These are phyloP conservation scores for Himalopsyche tibetana DNA, from an alignment of 2,888 invertebrate species.

Conservation along the genomic window DNA sequence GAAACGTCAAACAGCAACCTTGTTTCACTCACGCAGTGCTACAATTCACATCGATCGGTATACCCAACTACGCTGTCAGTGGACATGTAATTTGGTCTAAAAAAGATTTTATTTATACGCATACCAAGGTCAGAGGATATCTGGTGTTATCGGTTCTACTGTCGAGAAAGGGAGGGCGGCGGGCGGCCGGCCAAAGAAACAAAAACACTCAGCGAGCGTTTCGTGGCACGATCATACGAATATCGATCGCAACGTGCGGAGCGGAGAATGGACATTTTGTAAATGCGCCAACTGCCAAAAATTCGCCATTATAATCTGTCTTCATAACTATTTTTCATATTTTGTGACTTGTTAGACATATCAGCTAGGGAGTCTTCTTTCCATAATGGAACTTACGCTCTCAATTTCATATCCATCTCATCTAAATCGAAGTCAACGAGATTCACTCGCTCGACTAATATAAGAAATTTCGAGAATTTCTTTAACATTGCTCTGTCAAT, in stretches of 20 bases:
- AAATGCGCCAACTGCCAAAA: neutral
- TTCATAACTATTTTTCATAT: neutral
- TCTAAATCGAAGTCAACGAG: too few species aligned
- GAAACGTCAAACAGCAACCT: too few species aligned
- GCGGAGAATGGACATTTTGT: neutral
- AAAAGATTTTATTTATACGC: conserved; percentile 51
- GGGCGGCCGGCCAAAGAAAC: conserved; percentile 27
- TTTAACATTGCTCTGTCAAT: too few species aligned
- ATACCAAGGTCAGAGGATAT: conserved; percentile 59
- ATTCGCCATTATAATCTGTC: neutral
- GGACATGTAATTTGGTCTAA: conserved; percentile 19
- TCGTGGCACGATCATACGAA: conserved; percentile 2
- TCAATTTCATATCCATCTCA: too few species aligned
- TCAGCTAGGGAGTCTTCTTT: too few species aligned
- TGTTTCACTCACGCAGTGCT: neutral
- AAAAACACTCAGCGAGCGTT: conserved; percentile 1
- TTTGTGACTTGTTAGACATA: too few species aligned
- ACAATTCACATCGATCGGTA: neutral
- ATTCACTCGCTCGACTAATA: too few species aligned
- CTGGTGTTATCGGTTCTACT: conserved; percentile 45
- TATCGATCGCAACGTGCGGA: neutral
- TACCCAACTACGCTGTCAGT: neutral
- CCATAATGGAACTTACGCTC: too few species aligned
- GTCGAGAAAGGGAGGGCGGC: conserved; percentile 27
- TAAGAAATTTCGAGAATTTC: too few species aligned